These are phyloP conservation scores for Saturnia pavonia DNA, from an alignment of 2,888 invertebrate species.

Conservation along the genomic window DNA sequence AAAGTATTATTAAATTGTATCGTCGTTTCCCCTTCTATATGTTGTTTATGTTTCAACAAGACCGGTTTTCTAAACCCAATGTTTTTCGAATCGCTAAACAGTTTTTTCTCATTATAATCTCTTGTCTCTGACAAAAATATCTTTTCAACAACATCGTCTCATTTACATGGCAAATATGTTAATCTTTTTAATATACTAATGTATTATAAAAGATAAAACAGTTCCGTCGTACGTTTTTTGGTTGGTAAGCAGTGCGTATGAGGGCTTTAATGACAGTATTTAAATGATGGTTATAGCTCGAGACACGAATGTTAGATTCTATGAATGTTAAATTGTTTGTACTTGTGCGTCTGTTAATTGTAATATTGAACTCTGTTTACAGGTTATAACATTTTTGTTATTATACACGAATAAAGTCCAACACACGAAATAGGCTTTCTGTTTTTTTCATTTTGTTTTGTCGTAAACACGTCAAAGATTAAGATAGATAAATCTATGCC, in stretches of 20 bases:
- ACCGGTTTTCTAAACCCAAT: conserved; percentile 45
- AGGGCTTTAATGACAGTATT: background rate
- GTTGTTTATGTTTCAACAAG: conserved; percentile 44
- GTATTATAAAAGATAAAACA: background rate
- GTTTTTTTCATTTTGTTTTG: background rate
- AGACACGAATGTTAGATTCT: background rate
- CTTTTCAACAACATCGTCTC: background rate
- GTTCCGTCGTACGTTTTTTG: background rate
- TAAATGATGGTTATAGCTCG: background rate
- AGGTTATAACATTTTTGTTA: background rate
- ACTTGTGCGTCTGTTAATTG: background rate
- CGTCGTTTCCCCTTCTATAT: conserved; percentile 24
- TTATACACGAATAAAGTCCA: background rate
- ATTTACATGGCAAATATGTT: background rate
- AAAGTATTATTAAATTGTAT: conserved; percentile 34
- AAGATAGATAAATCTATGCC: background rate
- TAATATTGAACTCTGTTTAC: background rate
- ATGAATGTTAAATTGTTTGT: background rate
- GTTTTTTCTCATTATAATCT: conserved; percentile 33
- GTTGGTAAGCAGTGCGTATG: background rate
- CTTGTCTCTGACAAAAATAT: conserved; percentile 14
- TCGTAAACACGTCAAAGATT: background rate
- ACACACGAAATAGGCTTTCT: background rate
- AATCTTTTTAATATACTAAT: conserved; percentile 2
- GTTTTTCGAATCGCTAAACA: conserved; percentile 40